Evolutionary conservation across 1,140 invertebrate genomes (phyloP), one percentile per base, ranked within the genome.

Genomic region (Eufriesea mexicana): DNA sequence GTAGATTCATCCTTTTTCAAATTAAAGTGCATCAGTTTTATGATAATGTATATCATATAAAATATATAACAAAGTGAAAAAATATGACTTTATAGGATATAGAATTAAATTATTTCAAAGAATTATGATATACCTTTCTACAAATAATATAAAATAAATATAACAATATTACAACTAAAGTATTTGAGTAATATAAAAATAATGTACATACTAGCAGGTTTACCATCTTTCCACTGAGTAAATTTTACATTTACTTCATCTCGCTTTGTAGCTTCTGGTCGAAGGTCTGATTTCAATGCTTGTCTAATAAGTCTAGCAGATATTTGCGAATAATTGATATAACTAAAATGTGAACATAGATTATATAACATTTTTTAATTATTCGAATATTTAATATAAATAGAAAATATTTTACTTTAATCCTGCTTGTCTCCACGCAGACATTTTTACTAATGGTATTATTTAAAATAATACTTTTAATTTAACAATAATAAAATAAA

Each of bases 241-340:
- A 98, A 96, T 92, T 96, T 97, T 49, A 98, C 96, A 84, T 95
- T 95, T 47, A 95, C 96, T 83, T 96, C 96, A 90, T 97, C 96
- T 81, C 98, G 95, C 91, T 97, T 98, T 12, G 95, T 89, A 62
- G 98, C 98, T 73, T 97, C 97, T 23, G 94, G 94, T 90, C 95
- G 95, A 0, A 97, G 84, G 55, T 98, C 96, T 1, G 95, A 89
- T 93, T 98, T 98, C 79, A 99, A 92, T 28, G 97, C 96, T 91
- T 96, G 95, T 45, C 98, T 95, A 66, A 98, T 94, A 55, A 98
- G 93, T 92, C 95, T 96, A 18, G 98, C 98, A 90, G 98, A 97
- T 91, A 98, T 98, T 91, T 97, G 97, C 47, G 98, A 98, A 92
- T 98, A 99, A 94, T 98, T 97, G 93, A 99, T 97, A 95, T 99